A percentile compares a stretch with the other conserved stretches of the same genome.
These are phyloP conservation scores for Arion vulgaris DNA, from an alignment of 1,140 invertebrate species.

Conservation along the genomic window DNA sequence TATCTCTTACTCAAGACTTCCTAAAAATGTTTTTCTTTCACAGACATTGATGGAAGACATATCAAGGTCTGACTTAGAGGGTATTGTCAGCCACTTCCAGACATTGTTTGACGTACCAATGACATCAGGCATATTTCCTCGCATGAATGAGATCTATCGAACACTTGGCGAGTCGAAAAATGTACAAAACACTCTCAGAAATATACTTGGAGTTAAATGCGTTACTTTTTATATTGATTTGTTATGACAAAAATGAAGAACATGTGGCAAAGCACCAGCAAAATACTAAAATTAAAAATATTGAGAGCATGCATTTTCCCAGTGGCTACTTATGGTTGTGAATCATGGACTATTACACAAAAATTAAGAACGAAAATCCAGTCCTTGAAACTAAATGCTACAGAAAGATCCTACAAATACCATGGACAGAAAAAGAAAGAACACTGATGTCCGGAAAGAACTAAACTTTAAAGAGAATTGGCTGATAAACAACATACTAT, in stretches of 20 bases:
- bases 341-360: too few species aligned
- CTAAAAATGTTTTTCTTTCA: background rate
- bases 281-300: background rate
- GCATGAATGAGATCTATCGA: constrained; percentile 70
- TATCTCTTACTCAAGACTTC: too few species aligned
- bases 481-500: too few species aligned
- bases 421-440: too few species aligned
- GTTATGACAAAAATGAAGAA: background rate
- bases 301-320: too few species aligned
- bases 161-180: constrained; percentile 67
- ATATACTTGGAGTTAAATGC: constrained; percentile 56
- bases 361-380: too few species aligned
- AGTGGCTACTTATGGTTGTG: too few species aligned
- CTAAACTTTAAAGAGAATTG: too few species aligned
- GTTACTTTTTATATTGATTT: constrained; percentile 6
- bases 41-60: constrained; percentile 48
- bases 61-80: constrained; percentile 58
- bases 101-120: constrained; percentile 68
- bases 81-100: constrained; percentile 69
- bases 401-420: too few species aligned
- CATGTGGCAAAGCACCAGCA: background rate
- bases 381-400: too few species aligned
- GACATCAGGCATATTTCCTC: constrained; percentile 63
- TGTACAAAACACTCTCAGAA: constrained; percentile 65
- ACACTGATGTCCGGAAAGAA: too few species aligned